Conservation (phyloP, 2,888 invertebrate species). For the Nebria salina region DNA sequence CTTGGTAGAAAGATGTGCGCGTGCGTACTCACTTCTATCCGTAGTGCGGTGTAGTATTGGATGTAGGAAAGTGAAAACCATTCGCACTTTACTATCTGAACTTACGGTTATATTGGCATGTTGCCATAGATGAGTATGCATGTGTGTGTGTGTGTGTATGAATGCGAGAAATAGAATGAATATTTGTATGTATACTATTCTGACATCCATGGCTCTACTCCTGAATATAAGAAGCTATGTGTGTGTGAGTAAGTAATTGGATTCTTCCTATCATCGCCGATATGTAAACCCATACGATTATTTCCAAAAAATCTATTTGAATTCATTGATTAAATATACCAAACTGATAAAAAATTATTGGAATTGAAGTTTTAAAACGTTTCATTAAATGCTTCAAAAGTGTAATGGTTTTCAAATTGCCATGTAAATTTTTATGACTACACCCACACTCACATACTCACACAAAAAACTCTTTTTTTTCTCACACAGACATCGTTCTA, state of each 20-base stretch:
- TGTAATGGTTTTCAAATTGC: too few species aligned
- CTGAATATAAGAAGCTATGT: neutral
- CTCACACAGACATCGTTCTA: too few species aligned
- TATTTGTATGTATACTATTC: neutral
- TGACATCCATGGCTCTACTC: neutral
- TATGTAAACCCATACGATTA: neutral
- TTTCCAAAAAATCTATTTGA: neutral
- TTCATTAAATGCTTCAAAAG: too few species aligned
- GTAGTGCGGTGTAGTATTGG: too few species aligned
- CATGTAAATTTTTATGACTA: too few species aligned
- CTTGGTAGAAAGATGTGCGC: neutral
- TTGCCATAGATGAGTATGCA: neutral
- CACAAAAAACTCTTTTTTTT: too few species aligned
- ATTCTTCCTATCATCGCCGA: neutral
- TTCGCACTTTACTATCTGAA: neutral
- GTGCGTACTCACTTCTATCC: neutral
- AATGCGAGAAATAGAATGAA: neutral
- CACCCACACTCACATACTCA: too few species aligned
- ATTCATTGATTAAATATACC: too few species aligned
- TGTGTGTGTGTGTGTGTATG: neutral
- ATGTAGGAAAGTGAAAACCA: slow-evolving; percentile 17
- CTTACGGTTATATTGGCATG: neutral
- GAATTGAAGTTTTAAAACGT: too few species aligned
- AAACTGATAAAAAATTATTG: too few species aligned
- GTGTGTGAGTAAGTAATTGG: neutral